These are phyloP conservation scores for Calidris pygmaea DNA, from an alignment of 2,113 vertebrate species.

Conservation along the genomic window DNA sequence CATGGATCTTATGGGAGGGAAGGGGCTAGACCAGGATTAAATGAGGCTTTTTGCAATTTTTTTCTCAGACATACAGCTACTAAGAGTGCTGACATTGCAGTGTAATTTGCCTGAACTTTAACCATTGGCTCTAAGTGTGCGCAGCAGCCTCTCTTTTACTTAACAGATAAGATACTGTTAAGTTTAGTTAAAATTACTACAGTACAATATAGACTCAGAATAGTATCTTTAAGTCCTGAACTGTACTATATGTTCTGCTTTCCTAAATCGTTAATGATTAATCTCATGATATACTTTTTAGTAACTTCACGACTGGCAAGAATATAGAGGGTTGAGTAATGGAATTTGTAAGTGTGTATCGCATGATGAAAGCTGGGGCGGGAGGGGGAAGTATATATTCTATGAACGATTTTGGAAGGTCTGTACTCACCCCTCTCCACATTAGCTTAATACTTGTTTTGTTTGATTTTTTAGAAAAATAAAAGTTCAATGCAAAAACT, in stretches of 20 bases:
- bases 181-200: not conserved
- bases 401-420: slow-evolving; percentile 16
- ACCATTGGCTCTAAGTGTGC: not conserved
- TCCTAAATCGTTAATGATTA: not conserved
- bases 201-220: not conserved
- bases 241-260: slow-evolving; percentile 43
- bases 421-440: slow-evolving; percentile 49
- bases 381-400: not conserved
- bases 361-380: not conserved
- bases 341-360: not conserved
- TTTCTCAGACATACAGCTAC: not conserved
- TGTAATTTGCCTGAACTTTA: not conserved
- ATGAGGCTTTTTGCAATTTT: not conserved
- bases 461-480: not conserved
- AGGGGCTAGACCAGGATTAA: not conserved
- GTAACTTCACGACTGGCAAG: not conserved
- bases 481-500: slow-evolving; percentile 62
- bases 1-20: not conserved
- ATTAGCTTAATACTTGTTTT: slow-evolving; percentile 17
- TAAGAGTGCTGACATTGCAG: not conserved
- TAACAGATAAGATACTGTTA: not conserved
- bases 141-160: not conserved
- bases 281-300: not conserved
- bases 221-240: slow-evolving; percentile 26
- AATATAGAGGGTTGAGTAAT: not conserved